A percentile compares a stretch with the other conserved stretches of the same genome.
Conservation (phyloP, 2,113 vertebrate genomes). For the human region GRCh38 chr4:124902501-124903000, state of each 20-base stretch:
- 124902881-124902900: not conserved
- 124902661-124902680: accelerated
- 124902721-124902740: not conserved
- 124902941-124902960: not conserved
- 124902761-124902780: not conserved
- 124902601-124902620: not conserved
- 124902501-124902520: conserved; percentile 64
- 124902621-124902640: not conserved
- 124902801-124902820: not conserved
- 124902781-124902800: not conserved
- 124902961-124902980: not conserved
- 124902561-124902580: conserved; percentile 56
- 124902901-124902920: not conserved
- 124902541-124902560: conserved; percentile 67
- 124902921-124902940: not conserved
- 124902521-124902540: conserved; percentile 68
- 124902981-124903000: not conserved
- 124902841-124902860: not conserved
- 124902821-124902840: not conserved
- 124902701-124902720: not conserved
- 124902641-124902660: not conserved
- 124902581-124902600: not conserved
- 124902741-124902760: not conserved
- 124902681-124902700: not conserved
- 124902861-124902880: not conserved